Evolutionary conservation across 2,113 vertebrate species (phyloP).

Genomic region (Australoheros scitulus): DNA sequence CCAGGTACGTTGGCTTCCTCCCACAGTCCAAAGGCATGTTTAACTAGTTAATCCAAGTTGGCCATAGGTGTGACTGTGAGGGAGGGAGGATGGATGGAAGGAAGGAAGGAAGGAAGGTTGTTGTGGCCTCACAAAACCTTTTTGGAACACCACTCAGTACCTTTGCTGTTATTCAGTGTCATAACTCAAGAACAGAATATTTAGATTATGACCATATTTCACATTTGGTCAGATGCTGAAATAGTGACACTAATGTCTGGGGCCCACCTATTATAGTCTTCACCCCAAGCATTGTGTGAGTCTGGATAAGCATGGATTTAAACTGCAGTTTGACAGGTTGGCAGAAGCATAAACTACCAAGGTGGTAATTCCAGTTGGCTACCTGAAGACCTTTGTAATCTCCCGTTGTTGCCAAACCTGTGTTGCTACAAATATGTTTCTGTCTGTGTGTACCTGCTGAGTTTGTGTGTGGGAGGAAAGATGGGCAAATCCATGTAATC

Average conservation of each 20-base stretch:
- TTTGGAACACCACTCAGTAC: neutral
- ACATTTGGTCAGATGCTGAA: neutral
- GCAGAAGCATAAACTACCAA: neutral
- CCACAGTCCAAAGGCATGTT: too few species aligned
- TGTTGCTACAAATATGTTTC: conserved; percentile 14
- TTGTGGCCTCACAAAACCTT: neutral
- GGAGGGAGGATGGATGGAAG: too few species aligned
- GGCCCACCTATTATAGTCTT: neutral
- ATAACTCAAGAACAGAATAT: neutral
- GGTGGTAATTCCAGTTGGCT: neutral
- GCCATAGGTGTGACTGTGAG: neutral
- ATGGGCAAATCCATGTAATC: conserved; percentile 75
- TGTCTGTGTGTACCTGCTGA: neutral
- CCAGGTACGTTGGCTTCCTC: too few species aligned
- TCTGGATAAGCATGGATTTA: neutral
- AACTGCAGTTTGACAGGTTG: neutral
- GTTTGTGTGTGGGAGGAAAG: conserved; percentile 26
- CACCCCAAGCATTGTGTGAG: neutral
- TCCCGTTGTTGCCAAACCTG: conserved; percentile 3
- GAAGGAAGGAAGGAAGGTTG: neutral
- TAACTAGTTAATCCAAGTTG: too few species aligned
- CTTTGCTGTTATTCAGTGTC: neutral
- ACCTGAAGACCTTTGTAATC: neutral
- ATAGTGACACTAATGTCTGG: neutral
- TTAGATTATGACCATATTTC: neutral